These are phyloP conservation scores for Xiphophorus hellerii DNA, from an alignment of 2,113 vertebrate genomes.

Conservation along the genomic window DNA sequence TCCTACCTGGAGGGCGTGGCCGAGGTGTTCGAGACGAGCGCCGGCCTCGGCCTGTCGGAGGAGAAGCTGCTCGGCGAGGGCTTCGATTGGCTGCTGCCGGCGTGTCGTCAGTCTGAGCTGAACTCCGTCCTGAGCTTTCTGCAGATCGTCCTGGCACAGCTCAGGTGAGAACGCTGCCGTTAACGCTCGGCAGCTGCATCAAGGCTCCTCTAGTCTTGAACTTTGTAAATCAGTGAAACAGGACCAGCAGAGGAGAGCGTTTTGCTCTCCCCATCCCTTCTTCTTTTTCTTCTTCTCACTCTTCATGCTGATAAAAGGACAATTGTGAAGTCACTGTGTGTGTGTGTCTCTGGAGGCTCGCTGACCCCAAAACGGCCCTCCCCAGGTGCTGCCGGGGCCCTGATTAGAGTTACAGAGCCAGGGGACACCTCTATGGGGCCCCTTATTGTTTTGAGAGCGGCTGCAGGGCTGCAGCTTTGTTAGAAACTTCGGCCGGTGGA, in stretches of 20 bases:
- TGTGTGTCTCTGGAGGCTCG: slow-evolving; percentile 55
- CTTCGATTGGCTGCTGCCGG: slow-evolving; percentile 91
- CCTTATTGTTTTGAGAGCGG: slow-evolving; percentile 39
- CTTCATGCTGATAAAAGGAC: slow-evolving; percentile 57
- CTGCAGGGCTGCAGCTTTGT: slow-evolving; percentile 15
- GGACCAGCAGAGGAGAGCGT: slow-evolving; percentile 21
- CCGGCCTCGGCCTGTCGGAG: slow-evolving; percentile 86
- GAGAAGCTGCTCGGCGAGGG: slow-evolving; percentile 94
- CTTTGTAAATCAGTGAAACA: slow-evolving; percentile 33
- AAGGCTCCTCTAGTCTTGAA: slow-evolving; percentile 9
- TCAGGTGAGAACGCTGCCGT: slow-evolving; percentile 81
- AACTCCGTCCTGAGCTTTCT: slow-evolving; percentile 86
- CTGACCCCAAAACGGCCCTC: slow-evolving; percentile 63
- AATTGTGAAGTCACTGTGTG: slow-evolving; percentile 59
- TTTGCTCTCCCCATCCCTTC: slow-evolving; percentile 32
- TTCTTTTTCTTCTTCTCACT: slow-evolving; percentile 16
- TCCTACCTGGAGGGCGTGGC: slow-evolving; percentile 92
- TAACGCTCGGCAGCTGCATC: slow-evolving; percentile 7
- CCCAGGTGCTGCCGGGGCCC: slow-evolving; percentile 65
- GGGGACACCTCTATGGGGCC: slow-evolving; percentile 51
- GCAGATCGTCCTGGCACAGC: slow-evolving; percentile 86
- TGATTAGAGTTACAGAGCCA: slow-evolving; percentile 72
- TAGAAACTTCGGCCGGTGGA: slow-evolving; percentile 45
- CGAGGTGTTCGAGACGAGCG: slow-evolving; percentile 92
- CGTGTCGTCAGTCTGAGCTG: slow-evolving; percentile 89